phyloP scores from a whole-genome alignment of 35 echinoderm and acorn worm species.

The Ophioderma brevispina region DNA sequence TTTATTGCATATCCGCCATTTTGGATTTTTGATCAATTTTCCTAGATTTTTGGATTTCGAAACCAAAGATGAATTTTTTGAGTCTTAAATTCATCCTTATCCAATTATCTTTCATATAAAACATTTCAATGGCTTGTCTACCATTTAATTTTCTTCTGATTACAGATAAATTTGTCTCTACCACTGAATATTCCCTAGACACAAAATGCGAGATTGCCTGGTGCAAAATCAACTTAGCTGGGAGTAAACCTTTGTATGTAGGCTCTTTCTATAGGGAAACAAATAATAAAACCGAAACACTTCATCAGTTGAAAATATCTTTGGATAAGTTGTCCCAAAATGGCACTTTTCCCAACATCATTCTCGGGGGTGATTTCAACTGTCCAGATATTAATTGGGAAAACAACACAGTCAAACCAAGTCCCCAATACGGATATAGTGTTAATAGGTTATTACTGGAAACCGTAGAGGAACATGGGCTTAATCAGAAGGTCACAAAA shows the following conservation, averaged over 20 bases:
- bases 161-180: too few species aligned
- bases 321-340: background rate
- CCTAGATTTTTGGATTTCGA: too few species aligned
- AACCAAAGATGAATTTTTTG: too few species aligned
- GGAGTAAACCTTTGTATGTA: background rate
- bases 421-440: constrained; percentile 32
- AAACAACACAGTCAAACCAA: background rate
- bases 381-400: constrained; percentile 68
- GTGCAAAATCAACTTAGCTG: background rate
- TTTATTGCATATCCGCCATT: too few species aligned
- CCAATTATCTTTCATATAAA: too few species aligned
- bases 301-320: background rate
- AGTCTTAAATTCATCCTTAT: too few species aligned
- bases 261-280: background rate
- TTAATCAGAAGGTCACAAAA: constrained; percentile 50
- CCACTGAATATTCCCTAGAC: too few species aligned
- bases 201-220: too few species aligned
- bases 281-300: background rate
- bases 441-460: constrained; percentile 40
- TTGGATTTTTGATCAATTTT: too few species aligned
- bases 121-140: too few species aligned
- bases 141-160: too few species aligned
- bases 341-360: background rate
- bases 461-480: constrained; percentile 45
- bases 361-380: constrained; percentile 62